Percentiles rank a stretch among this genome's conserved stretches.
Evolutionary conservation across 2,888 invertebrate species (phyloP).

Genomic region (Chrysina gloriosa): DNA sequence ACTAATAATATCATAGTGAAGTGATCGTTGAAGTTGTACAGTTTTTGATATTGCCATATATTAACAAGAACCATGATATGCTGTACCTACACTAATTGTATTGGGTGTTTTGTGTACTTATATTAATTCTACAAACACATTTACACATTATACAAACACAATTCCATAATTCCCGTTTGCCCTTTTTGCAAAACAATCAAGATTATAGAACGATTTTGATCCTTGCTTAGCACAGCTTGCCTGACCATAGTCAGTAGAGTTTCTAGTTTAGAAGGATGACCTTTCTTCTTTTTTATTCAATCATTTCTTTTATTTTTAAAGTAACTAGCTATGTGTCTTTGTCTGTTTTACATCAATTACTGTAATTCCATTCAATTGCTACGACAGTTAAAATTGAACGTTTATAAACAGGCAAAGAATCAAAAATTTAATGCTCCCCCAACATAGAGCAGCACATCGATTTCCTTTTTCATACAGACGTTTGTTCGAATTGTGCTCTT

Average conservation of each 20-base stretch:
- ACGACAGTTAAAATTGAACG: background rate
- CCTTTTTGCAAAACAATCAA: constrained; percentile 55
- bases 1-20: constrained; percentile 24
- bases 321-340: background rate
- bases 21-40: constrained; percentile 35
- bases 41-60: constrained; percentile 10
- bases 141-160: constrained; percentile 60
- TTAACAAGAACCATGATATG: constrained; percentile 18
- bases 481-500: constrained; percentile 3
- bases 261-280: constrained; percentile 32
- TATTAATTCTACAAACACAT: constrained; percentile 45
- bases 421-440: background rate
- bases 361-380: too few relatives aligned
- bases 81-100: constrained; percentile 20
- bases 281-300: constrained; percentile 17
- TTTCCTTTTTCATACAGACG: constrained; percentile 13
- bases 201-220: constrained; percentile 41
- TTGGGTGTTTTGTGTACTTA: constrained; percentile 48
- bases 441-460: constrained; percentile 20
- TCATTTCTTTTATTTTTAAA: background rate
- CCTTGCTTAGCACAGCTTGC: constrained; percentile 63
- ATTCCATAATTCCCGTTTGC: constrained; percentile 52
- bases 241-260: constrained; percentile 51
- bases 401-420: constrained; percentile 18
- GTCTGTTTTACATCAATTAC: constrained; percentile 1